Evolutionary conservation across 2,797 vertebrate genomes (phyloP).

Genomic region (Cyclura pinguis): DNA sequence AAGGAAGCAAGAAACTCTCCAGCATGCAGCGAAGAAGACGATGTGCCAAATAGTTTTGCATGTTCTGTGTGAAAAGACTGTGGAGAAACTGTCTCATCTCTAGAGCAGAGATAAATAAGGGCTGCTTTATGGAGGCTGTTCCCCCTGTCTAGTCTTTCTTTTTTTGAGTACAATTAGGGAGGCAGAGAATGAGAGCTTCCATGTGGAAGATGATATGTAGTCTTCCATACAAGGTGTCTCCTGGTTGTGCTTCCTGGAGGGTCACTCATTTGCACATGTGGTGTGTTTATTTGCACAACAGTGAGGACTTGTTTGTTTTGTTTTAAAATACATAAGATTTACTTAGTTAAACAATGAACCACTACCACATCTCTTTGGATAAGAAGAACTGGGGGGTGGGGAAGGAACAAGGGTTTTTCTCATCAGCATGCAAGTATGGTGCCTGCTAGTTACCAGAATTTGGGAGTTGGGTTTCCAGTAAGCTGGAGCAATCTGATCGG

Average conservation of each 20-base stretch:
- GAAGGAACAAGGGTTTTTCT: slow-evolving; percentile 27
- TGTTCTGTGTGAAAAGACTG: background rate
- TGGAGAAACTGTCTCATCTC: background rate
- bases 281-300: background rate
- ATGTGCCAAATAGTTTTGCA: background rate
- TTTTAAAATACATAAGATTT: background rate
- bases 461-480: slow-evolving; percentile 99
- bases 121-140: too few species aligned
- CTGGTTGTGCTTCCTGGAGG: background rate
- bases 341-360: background rate
- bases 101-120: background rate
- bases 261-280: too few species aligned
- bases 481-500: slow-evolving; percentile 96
- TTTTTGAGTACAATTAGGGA: background rate
- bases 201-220: background rate
- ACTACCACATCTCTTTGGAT: background rate
- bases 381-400: background rate
- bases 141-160: background rate
- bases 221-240: too few species aligned
- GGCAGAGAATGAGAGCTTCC: background rate
- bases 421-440: background rate
- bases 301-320: too few species aligned
- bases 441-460: slow-evolving; percentile 87
- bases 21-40: background rate
- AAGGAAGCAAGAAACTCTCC: background rate